Percentiles rank a stretch among this genome's conserved stretches.
These are phyloP conservation scores for Abscondita cerata DNA, from an alignment of 2,888 invertebrate genomes.

Conservation along the genomic window DNA sequence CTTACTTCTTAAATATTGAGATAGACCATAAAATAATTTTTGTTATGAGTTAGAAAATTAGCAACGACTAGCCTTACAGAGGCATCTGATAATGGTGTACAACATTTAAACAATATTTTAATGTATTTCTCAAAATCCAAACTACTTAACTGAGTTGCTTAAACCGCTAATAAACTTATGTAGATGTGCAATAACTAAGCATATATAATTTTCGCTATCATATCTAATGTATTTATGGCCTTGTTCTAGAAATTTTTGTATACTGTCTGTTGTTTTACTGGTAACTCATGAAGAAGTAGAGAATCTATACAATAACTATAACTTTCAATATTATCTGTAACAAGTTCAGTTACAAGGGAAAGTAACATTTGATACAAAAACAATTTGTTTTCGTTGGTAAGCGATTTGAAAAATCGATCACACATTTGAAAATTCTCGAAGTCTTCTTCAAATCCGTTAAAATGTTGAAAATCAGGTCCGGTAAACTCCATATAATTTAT, in stretches of 20 bases:
- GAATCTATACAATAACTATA: neutral
- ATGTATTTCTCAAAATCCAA: constrained; percentile 5
- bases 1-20: constrained; percentile 36
- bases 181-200: constrained; percentile 1
- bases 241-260: neutral
- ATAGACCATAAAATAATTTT: constrained; percentile 52
- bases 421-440: constrained; percentile 4
- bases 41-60: constrained; percentile 23
- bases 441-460: constrained; percentile 15
- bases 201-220: constrained; percentile 1
- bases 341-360: neutral
- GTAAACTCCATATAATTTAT: constrained; percentile 19
- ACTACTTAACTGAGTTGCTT: neutral
- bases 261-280: neutral
- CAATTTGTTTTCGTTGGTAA: neutral
- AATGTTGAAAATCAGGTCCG: neutral
- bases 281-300: neutral
- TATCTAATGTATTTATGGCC: neutral
- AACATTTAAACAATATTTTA: constrained; percentile 4
- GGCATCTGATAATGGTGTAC: constrained; percentile 11
- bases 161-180: constrained; percentile 3
- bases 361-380: constrained; percentile 10
- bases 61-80: no score
- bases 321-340: neutral
- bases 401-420: constrained; percentile 11